Percentiles rank a stretch among this genome's conserved stretches.
These are phyloP conservation scores for Caracal caracal DNA, from an alignment of 2,113 vertebrate genomes.

Conservation along the genomic window DNA sequence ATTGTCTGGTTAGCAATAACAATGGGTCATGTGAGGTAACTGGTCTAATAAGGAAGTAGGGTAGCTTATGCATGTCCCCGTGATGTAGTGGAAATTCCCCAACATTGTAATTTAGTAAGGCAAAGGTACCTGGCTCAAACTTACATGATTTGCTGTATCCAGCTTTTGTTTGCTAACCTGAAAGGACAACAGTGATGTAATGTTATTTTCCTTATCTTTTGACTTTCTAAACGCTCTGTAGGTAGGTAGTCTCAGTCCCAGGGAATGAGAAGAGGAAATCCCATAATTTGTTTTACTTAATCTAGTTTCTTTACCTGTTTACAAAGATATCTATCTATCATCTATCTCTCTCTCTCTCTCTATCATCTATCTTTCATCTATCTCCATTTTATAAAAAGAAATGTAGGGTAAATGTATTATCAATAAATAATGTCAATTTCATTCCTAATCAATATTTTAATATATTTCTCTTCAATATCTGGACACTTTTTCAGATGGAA, in stretches of 20 bases:
- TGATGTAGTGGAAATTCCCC: conserved; percentile 64
- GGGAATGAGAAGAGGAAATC: background rate
- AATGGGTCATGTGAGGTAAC: conserved; percentile 25
- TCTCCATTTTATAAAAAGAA: background rate
- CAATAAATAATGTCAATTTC: background rate
- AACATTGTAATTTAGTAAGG: background rate
- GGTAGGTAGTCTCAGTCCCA: background rate
- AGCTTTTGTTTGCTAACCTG: conserved; percentile 64
- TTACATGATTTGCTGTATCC: background rate
- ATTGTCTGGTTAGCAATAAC: background rate
- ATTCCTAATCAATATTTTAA: background rate
- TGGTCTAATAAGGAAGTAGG: background rate
- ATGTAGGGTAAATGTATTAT: background rate
- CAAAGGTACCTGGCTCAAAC: conserved; percentile 53
- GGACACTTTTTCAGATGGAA: background rate
- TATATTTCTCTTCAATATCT: background rate
- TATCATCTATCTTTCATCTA: background rate
- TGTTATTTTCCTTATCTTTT: conserved; percentile 55
- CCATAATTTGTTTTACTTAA: background rate
- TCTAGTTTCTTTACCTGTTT: background rate
- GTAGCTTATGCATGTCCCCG: background rate
- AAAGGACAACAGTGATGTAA: conserved; percentile 60
- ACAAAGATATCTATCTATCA: background rate
- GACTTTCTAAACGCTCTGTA: background rate
- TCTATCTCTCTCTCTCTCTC: background rate